Evolutionary conservation across 2,797 vertebrate genomes (phyloP).

Genomic region (Anguilla anguilla): DNA sequence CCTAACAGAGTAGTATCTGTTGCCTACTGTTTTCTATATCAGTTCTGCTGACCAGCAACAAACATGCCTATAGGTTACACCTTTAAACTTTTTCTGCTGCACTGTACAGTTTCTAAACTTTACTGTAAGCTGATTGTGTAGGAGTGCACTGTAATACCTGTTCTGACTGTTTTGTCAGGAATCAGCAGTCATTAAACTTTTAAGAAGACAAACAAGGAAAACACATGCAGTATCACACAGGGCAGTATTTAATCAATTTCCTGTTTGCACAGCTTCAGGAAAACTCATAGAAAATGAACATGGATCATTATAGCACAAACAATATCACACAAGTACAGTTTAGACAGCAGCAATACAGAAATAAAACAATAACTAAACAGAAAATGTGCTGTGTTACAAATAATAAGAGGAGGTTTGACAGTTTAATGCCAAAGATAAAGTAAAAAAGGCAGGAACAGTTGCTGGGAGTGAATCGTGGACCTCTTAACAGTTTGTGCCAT

Average conservation of each 20-base stretch:
- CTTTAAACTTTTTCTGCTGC: not conserved
- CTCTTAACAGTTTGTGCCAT: not conserved
- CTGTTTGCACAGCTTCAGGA: conserved; percentile 11
- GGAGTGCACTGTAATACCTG: not conserved
- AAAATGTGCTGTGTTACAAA: not conserved
- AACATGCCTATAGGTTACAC: not conserved
- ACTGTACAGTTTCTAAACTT: not conserved
- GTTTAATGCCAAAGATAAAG: not conserved
- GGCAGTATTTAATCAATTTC: not conserved
- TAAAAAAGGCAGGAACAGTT: not conserved
- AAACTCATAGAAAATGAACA: not conserved
- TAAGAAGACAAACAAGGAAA: not conserved
- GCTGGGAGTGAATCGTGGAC: not conserved
- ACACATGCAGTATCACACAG: not conserved
- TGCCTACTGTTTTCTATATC: too few species aligned
- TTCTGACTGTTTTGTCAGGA: conserved; percentile 1
- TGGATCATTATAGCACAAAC: not conserved
- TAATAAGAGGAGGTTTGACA: not conserved
- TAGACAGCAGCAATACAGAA: not conserved
- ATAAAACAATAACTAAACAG: not conserved
- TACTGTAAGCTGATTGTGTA: not conserved
- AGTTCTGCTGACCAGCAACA: too few species aligned
- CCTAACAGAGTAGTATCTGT: too few species aligned
- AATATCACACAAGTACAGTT: not conserved
- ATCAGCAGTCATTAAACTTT: conserved; percentile 3